Evolutionary conservation across 2,113 vertebrate genomes (phyloP).

Genomic region (Pyxicephalus adspersus): DNA sequence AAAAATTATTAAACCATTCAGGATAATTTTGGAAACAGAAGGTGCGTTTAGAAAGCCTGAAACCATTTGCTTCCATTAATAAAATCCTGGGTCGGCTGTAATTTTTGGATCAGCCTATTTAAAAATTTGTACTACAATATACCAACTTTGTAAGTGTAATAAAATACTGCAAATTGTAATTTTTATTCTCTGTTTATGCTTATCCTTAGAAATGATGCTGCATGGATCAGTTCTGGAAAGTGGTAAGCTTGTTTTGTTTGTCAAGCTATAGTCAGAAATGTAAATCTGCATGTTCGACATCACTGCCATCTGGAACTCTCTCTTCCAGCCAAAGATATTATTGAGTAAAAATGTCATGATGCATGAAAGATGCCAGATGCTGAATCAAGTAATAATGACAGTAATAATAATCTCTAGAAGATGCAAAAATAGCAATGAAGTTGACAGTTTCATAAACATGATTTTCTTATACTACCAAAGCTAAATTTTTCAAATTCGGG

Average conservation of each 20-base stretch:
- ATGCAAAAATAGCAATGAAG: slow-evolving; percentile 2
- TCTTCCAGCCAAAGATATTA: slow-evolving; percentile 51
- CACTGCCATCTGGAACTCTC: slow-evolving; percentile 47
- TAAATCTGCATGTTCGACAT: slow-evolving; percentile 53
- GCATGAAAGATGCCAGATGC: slow-evolving; percentile 56
- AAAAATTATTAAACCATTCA: no score
- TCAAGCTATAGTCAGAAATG: slow-evolving; percentile 42
- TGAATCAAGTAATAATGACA: slow-evolving; percentile 34
- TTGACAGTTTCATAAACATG: neutral
- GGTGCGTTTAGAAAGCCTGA: no score
- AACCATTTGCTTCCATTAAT: no score
- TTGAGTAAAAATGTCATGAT: slow-evolving; percentile 52
- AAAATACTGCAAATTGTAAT: neutral
- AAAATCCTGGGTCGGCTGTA: no score
- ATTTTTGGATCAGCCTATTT: no score
- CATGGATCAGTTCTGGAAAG: slow-evolving; percentile 34
- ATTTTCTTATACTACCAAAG: neutral
- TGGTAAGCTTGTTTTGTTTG: slow-evolving; percentile 24
- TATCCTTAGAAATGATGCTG: slow-evolving; percentile 1
- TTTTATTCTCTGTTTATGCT: no score
- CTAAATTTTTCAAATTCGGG: neutral
- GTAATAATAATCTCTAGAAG: slow-evolving; percentile 31
- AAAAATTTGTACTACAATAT: no score
- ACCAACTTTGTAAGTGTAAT: no score
- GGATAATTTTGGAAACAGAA: no score